Evolutionary conservation across 2,888 invertebrate species (phyloP), one percentile per base, ranked within the genome.

Genomic region (Cosmopolites sordidus): DNA sequence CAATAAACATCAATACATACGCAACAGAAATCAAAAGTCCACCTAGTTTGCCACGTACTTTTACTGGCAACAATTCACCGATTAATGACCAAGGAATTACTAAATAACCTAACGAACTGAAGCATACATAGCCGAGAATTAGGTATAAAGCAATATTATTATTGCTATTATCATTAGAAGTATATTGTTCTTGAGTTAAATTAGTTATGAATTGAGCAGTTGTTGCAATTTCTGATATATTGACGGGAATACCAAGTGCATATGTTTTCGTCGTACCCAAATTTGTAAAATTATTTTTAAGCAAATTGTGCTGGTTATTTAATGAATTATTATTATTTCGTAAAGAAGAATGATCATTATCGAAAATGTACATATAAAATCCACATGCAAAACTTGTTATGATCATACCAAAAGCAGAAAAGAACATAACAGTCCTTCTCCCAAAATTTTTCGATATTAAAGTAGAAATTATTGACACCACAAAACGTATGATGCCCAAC

Each of bases 61-160:
- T 74, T 9, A 78, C 74, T 1, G 80, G 79, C 27, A 80, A 63
- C 8, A 81, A 62, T 67, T 81, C 80, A 1, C 73, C 71, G 16
- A 79, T 78, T 16, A 82, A 62, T 2, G 80, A 78, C 82, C 82
- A 82, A 1, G 82, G 82, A 49, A 82, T 79, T 5, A 79, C 77
- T 46, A 79, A 65, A 61, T 78, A 75, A 1, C 81, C 81, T 6
- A 81, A 59, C 0, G 79, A 75, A 59, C 79, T 76, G 57, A 76
- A 76, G 54, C 76, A 76, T 4, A 80, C 77, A 64, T 79, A 81
- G 4, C 75, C 69, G 14, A 80, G 66, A 6, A 80, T 67, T 43
- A 76, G 75, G 2, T 76, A 64, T 11, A 80, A 61, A 1, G 77
- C 60, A 4, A 79, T 54, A 66, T 76, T 74, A 51, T 18, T 65